Percentiles rank a stretch among this genome's conserved stretches.
phyloP scores from a whole-genome alignment of 2,888 invertebrate genomes.

The Clistopyga incitator region DNA sequence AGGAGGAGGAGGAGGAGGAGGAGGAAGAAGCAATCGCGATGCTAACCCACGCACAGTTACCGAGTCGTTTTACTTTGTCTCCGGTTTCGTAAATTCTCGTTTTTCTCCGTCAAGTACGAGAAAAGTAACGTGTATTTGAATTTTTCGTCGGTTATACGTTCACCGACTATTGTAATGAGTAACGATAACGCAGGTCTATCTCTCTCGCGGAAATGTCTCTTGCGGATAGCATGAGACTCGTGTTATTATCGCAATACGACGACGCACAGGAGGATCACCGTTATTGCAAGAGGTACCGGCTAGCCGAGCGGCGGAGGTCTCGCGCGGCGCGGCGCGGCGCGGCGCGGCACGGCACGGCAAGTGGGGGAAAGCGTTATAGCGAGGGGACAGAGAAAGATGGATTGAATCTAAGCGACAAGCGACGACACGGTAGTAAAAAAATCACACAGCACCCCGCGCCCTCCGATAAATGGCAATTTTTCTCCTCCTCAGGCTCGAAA shows the following conservation, averaged over 20 bases:
- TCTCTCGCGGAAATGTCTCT: slow-evolving; percentile 7
- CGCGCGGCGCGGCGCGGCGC: neutral
- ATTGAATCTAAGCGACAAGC: slow-evolving; percentile 35
- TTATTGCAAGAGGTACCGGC: slow-evolving; percentile 33
- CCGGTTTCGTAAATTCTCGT: neutral
- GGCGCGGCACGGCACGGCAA: neutral
- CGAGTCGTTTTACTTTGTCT: neutral
- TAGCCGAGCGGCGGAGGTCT: slow-evolving; percentile 1
- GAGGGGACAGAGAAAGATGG: slow-evolving; percentile 22
- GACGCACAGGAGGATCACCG: slow-evolving; percentile 31
- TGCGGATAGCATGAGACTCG: slow-evolving; percentile 5
- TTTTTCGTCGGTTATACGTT: slow-evolving; percentile 6
- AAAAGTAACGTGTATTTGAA: neutral
- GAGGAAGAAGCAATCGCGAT: neutral
- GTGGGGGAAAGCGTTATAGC: slow-evolving; percentile 37
- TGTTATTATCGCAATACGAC: slow-evolving; percentile 35
- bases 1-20: neutral
- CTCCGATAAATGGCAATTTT: slow-evolving; percentile 5
- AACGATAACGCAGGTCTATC: neutral
- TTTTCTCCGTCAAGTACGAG: neutral
- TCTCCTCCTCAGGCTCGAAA: neutral
- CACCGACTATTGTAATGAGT: neutral
- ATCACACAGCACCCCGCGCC: slow-evolving; percentile 32
- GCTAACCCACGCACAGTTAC: slow-evolving; percentile 8
- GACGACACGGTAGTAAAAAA: slow-evolving; percentile 49